Evolutionary conservation across 2,113 vertebrate genomes (phyloP).

Genomic region (Actenoides lindsayi): DNA sequence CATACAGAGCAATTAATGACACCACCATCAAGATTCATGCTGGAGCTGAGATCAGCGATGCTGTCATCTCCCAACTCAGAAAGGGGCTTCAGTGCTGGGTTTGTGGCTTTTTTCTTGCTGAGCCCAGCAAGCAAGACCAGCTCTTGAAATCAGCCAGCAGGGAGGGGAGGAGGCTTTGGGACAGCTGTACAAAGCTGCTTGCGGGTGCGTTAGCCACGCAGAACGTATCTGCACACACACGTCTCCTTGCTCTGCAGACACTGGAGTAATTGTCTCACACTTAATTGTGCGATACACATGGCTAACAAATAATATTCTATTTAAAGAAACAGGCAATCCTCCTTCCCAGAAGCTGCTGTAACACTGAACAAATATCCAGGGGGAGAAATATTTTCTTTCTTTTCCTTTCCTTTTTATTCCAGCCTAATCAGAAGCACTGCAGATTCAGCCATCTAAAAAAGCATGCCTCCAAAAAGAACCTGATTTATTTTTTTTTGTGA

Average conservation of each 20-base stretch:
- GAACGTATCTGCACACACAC: accelerated
- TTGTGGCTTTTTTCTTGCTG: neutral
- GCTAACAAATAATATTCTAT: neutral
- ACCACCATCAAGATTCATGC: accelerated
- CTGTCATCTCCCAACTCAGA: neutral
- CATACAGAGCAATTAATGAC: neutral
- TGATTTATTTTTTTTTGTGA: neutral
- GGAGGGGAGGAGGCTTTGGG: neutral
- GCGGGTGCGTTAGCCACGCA: neutral
- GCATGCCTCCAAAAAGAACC: conserved; percentile 6
- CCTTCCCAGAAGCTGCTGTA: neutral
- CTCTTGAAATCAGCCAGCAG: neutral
- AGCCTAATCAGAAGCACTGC: conserved; percentile 9
- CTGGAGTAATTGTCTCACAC: neutral
- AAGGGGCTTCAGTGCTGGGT: accelerated
- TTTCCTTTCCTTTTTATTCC: neutral
- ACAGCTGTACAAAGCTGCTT: neutral
- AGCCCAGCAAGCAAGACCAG: neutral
- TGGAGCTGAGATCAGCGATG: accelerated
- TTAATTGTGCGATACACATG: neutral
- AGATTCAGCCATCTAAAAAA: conserved; percentile 18
- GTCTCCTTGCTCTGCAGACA: neutral
- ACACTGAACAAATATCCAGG: neutral
- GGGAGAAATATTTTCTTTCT: neutral
- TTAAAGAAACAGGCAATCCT: neutral